phyloP scores from a whole-genome alignment of 2,113 vertebrate species.

The Sander lucioperca region DNA sequence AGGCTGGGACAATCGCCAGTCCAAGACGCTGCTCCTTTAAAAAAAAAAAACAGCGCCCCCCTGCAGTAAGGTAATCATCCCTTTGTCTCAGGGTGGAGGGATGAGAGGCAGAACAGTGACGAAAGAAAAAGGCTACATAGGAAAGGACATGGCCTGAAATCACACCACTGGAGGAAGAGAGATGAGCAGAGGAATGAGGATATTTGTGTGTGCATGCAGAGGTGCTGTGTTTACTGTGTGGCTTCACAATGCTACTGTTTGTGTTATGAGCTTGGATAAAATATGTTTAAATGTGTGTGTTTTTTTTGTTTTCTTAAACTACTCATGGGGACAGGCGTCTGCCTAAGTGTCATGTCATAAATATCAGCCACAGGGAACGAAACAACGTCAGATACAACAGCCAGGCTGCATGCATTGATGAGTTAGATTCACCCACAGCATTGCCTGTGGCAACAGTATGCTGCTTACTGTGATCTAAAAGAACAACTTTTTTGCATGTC shows the following conservation, averaged over 20 bases:
- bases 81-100: slow-evolving; percentile 48
- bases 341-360: slow-evolving; percentile 12
- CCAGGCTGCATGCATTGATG: slow-evolving; percentile 7
- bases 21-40: slow-evolving; percentile 39
- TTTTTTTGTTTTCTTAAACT: slow-evolving; percentile 27
- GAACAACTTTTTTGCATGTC: not conserved
- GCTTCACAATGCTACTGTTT: slow-evolving; percentile 12
- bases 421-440: slow-evolving; percentile 21
- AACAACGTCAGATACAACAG: slow-evolving; percentile 13
- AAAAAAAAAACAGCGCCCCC: slow-evolving; percentile 45
- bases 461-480: slow-evolving; percentile 9
- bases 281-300: slow-evolving; percentile 1
- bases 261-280: not conserved
- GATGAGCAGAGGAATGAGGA: not conserved
- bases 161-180: slow-evolving; percentile 7
- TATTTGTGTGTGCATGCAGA: not conserved
- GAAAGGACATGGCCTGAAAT: slow-evolving; percentile 13
- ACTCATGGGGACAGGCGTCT: slow-evolving; percentile 29
- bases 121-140: slow-evolving; percentile 10
- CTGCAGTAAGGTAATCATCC: slow-evolving; percentile 44
- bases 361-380: slow-evolving; percentile 24
- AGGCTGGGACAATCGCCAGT: slow-evolving; percentile 39
- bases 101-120: slow-evolving; percentile 24
- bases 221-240: slow-evolving; percentile 7
- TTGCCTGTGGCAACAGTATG: slow-evolving; percentile 5